Conservation (phyloP, 2,797 vertebrate species). For the Sardinella longiceps region DNA sequence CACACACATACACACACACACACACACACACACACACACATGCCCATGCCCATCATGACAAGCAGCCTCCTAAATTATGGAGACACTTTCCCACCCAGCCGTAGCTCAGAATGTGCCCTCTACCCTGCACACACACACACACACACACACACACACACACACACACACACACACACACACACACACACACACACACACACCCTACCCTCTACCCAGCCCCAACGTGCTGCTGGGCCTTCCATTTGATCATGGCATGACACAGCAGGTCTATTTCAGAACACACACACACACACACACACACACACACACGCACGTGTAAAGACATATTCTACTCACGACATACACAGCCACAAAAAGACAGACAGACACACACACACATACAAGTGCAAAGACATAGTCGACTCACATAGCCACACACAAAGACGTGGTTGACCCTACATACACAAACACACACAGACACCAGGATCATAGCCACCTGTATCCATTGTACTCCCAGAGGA, state of each 20-base stretch:
- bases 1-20: too few relatives aligned
- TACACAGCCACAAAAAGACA: background rate
- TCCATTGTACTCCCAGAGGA: background rate
- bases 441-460: background rate
- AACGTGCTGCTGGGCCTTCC: background rate
- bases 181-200: background rate
- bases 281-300: background rate
- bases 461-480: background rate
- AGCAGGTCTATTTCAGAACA: constrained; percentile 1
- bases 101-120: background rate
- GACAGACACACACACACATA: background rate
- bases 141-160: background rate
- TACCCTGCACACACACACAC: background rate
- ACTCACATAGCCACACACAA: background rate
- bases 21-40: too few relatives aligned
- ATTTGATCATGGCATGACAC: constrained; percentile 14
- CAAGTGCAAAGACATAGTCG: too few relatives aligned
- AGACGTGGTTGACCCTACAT: background rate
- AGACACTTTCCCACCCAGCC: background rate
- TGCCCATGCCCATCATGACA: background rate
- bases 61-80: background rate
- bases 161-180: background rate
- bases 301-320: background rate
- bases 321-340: background rate
- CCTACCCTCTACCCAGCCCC: background rate